Evolutionary conservation across 2,888 invertebrate species (phyloP), one percentile per base, ranked within the genome.

Genomic region (Galerucella nymphaeae): DNA sequence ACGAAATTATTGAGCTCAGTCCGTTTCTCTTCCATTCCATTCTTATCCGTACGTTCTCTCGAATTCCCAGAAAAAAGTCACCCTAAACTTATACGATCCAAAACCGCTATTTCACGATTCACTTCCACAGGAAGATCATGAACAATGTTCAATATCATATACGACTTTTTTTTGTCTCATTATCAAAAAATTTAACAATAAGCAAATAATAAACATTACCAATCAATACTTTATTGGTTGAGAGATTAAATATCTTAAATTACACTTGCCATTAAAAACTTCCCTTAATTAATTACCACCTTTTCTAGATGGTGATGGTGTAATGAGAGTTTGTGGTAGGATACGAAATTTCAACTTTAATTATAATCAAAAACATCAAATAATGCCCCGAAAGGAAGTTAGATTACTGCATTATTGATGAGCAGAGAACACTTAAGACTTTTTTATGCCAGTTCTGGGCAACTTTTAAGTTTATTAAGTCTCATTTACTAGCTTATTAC

Each of bases 291-390:
- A 18, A 13, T 64, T 64, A 13, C 1, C 64, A 13, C 48, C 64
- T 48, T 64, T 45, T 48, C 14, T 64, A 41, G 50, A 64, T 18
- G 23, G 18, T 45, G 50, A 45, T 20, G 64, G 48, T 48, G 16
- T 64, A 18, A 48, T 64, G 20, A 45, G 18, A 50, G 23, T 13
- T 11, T 50, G 23, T n/a, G 45, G 64, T 48, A 20, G 64, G 8
- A 8, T 64, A 48, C 45, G 20, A 11, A 64, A 64, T 11, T 64
- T 45, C n/a, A 48, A 64, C 5, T 13, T 64, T 2, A 8, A 3
- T 14, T 64, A 48, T 18, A 45, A 11, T 6, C 14, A 14, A 45
- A 45, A 45, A 14, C 14, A 45, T 11, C 45, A 11, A 14, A 45
- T 45, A 45, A 45, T 45, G 11, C 14, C 5, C 45, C 45, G 14